Evolutionary conservation across 2,113 vertebrate genomes (phyloP), one percentile per base, ranked within the genome.

Genomic region (Rhinopomastus cyanomelas): DNA sequence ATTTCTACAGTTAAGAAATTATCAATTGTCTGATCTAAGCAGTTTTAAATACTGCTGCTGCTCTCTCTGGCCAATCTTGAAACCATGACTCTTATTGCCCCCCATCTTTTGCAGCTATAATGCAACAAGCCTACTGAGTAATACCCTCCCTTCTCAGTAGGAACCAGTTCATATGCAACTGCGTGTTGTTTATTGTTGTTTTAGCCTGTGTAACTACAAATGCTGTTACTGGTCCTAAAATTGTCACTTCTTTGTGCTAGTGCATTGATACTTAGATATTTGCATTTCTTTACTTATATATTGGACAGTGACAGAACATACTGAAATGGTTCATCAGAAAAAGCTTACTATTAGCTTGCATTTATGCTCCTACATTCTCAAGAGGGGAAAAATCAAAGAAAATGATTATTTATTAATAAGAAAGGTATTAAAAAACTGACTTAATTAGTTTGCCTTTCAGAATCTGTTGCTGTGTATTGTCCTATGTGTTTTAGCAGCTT

Each of bases 371-470:
- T 82, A 53, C 76, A 69, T 66, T 88, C 51, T 92, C 10, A 39
- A 51, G 3, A 12, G 22, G 6, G 11, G 7, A 37, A 48, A 9
- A n/a, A 5, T 27, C 15, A 30, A 79, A 78, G 36, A 49, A 73
- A 82, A 62, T 39, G 0, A 15, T 69, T 85, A 81, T 81, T 95
- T 88, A 17, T 55, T 81, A 90, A 49, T 51, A 81, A 73, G 51
- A 32, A 89, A 75, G 34, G 76, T 92, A 79, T 90, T 91, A 57
- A 83, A 93, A 87, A 29, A 1, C 16, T 55, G 10, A 34, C 34
- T 85, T 85, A 69, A 92, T 87, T 92, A 88, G 5, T 37, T 86
- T 88, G 29, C 30, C 39, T 91, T 60, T 90, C 81, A 86, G 62
- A 85, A 82, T 68, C 88, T 83, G 44, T 77, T 81, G 29, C 57